These are phyloP conservation scores for Carposina sasakii DNA, from an alignment of 1,140 invertebrate species.

Conservation along the genomic window DNA sequence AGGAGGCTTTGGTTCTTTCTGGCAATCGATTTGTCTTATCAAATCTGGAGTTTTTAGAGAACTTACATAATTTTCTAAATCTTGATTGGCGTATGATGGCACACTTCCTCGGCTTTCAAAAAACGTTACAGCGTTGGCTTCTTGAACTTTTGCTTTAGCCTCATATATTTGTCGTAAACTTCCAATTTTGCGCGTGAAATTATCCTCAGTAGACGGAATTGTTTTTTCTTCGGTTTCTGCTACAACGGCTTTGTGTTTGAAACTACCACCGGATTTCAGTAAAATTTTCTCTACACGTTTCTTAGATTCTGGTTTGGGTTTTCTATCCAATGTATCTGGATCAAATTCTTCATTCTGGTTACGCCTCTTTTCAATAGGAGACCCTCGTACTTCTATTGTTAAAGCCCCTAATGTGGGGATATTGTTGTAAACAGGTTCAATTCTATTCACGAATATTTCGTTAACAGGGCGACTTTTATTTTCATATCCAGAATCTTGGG, in stretches of 20 bases:
- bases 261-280: conserved; percentile 75
- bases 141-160: conserved; percentile 71
- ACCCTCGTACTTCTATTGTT: conserved; percentile 82
- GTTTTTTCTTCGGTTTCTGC: conserved; percentile 28
- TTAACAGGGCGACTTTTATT: conserved; percentile 17
- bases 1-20: conserved; percentile 54
- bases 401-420: conserved; percentile 77
- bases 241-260: conserved; percentile 63
- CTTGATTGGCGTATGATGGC: conserved; percentile 40
- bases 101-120: conserved; percentile 51
- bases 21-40: conserved; percentile 33
- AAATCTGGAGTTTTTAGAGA: conserved; percentile 39
- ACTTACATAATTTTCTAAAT: conserved; percentile 36
- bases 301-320: conserved; percentile 70
- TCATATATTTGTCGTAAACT: conserved; percentile 86
- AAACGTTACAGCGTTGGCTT: conserved; percentile 30
- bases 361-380: conserved; percentile 61
- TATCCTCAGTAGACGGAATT: conserved; percentile 39
- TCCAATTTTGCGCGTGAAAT: conserved; percentile 72
- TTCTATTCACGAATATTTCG: conserved; percentile 58
- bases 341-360: conserved; percentile 79
- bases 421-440: conserved; percentile 68
- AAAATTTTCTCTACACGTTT: conserved; percentile 73
- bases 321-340: conserved; percentile 86
- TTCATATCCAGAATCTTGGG: conserved; percentile 9